Conservation (phyloP, 2,113 vertebrate genomes). For the Oplegnathus fasciatus region DNA sequence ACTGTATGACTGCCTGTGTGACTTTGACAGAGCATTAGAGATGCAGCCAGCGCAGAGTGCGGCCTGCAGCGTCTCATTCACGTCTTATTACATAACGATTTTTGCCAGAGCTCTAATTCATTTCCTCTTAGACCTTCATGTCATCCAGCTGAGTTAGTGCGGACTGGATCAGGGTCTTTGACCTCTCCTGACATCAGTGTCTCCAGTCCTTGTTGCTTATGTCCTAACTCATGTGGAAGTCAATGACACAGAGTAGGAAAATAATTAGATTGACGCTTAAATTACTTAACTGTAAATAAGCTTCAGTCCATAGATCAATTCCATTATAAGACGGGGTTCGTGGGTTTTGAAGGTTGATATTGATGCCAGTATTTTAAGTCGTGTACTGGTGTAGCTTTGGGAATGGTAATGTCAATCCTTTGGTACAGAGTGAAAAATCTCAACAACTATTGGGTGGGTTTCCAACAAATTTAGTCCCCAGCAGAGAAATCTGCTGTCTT, state of each 20-base stretch:
- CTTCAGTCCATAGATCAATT: not conserved
- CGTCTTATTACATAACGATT: slow-evolving; percentile 22
- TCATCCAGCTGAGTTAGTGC: not conserved
- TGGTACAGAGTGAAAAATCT: not conserved
- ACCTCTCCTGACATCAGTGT: not conserved
- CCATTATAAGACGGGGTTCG: not conserved
- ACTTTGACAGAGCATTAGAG: slow-evolving; percentile 47
- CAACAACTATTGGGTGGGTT: not conserved
- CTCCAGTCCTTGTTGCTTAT: not conserved
- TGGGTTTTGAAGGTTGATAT: not conserved
- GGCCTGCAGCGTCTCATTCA: slow-evolving; percentile 46
- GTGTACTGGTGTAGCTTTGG: not conserved
- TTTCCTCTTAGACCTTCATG: not conserved
- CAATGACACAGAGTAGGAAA: not conserved
- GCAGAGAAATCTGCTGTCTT: not conserved
- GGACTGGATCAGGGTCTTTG: not conserved
- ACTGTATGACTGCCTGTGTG: slow-evolving; percentile 20
- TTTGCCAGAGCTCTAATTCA: not conserved
- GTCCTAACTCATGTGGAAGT: not conserved
- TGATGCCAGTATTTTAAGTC: not conserved
- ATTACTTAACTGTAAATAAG: not conserved
- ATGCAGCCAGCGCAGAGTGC: slow-evolving; percentile 9
- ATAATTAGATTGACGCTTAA: not conserved
- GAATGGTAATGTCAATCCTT: not conserved
- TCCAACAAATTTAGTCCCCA: not conserved